These are phyloP conservation scores for Ennomos erosarius DNA, from an alignment of 2,888 invertebrate genomes.

Conservation along the genomic window DNA sequence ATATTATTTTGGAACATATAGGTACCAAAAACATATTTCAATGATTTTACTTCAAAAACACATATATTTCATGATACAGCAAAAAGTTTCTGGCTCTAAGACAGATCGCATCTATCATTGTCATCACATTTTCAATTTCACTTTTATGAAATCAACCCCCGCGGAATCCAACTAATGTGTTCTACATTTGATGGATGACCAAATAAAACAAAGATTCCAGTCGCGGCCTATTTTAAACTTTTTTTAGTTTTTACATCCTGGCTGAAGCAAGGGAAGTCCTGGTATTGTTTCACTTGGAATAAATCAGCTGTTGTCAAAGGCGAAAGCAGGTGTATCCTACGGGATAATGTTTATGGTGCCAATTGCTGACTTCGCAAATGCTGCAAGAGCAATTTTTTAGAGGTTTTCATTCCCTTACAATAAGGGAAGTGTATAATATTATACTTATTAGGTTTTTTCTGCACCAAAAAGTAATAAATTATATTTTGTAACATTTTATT, in stretches of 20 bases:
- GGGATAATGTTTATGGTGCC: conserved; percentile 16
- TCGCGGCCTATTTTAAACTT: conserved; percentile 51
- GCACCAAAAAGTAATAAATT: no score
- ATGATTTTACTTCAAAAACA: no score
- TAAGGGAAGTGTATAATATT: no score
- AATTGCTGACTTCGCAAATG: conserved; percentile 20
- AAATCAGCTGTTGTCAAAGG: conserved; percentile 75
- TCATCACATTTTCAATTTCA: conserved; percentile 25
- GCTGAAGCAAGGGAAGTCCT: conserved; percentile 38
- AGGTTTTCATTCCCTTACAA: no score
- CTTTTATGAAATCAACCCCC: conserved; percentile 31
- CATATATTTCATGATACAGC: no score
- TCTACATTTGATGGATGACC: conserved; percentile 60
- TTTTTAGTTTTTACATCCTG: conserved; percentile 53
- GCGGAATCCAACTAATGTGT: conserved; percentile 21
- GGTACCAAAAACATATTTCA: no score
- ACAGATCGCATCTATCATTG: conserved; percentile 20
- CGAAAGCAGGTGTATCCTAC: conserved; percentile 41
- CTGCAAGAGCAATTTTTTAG: no score
- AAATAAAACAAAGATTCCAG: conserved; percentile 55
- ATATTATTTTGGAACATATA: no score
- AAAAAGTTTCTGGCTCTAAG: conserved; percentile 6
- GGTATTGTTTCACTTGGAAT: conserved; percentile 68
- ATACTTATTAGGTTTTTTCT: no score
- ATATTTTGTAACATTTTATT: no score